These are phyloP conservation scores for Plestiodon gilberti DNA, from an alignment of 2,113 vertebrate species.

Conservation along the genomic window DNA sequence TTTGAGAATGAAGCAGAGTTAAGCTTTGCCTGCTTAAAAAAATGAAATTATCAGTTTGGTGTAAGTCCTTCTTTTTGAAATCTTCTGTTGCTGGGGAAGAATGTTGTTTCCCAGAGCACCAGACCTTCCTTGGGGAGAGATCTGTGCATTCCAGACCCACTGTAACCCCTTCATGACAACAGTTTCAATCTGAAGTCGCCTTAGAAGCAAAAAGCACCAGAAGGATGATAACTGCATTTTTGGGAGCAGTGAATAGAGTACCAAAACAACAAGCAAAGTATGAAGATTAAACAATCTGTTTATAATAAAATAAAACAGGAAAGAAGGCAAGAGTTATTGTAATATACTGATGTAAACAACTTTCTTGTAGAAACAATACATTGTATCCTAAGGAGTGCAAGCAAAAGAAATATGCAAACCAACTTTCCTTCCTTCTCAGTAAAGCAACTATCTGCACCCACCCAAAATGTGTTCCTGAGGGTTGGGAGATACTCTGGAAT, in stretches of 20 bases:
- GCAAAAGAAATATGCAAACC: too few species aligned
- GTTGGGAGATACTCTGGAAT: too few species aligned
- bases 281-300: not conserved
- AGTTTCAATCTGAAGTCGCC: not conserved
- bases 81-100: not conserved
- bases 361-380: too few species aligned
- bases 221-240: not conserved
- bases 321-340: accelerated
- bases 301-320: not conserved
- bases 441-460: too few species aligned
- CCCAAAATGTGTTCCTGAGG: too few species aligned
- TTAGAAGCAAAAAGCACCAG: not conserved
- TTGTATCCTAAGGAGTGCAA: not conserved
- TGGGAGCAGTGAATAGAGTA: not conserved
- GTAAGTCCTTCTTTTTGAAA: not conserved
- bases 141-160: not conserved
- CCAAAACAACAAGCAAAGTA: not conserved
- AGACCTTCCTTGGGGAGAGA: not conserved
- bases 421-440: too few species aligned
- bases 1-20: not conserved
- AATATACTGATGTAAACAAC: not conserved
- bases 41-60: not conserved
- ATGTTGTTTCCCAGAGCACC: not conserved
- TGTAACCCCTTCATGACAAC: not conserved
- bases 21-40: not conserved